Conservation (phyloP, 2,797 vertebrate genomes). For the Typhlichthys subterraneus region DNA sequence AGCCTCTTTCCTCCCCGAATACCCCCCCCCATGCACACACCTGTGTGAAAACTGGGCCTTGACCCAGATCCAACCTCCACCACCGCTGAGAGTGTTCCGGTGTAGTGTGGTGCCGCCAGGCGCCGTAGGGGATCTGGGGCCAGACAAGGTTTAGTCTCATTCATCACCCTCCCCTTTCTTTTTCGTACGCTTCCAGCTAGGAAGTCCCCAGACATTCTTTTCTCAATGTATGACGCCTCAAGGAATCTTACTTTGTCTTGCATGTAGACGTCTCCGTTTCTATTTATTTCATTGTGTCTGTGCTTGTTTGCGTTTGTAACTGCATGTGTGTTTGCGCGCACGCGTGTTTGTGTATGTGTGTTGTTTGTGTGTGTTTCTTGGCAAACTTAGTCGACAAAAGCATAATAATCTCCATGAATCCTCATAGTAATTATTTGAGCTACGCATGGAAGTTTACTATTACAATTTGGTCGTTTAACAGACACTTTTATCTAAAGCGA, state of each 20-base stretch:
- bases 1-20: constrained; percentile 51
- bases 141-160: constrained; percentile 65
- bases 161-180: neutral
- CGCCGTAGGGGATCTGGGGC: constrained; percentile 53
- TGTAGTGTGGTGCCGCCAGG: constrained; percentile 60
- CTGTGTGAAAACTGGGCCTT: constrained; percentile 51
- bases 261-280: constrained; percentile 41
- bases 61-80: constrained; percentile 63
- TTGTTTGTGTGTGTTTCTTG: constrained; percentile 38
- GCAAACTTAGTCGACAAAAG: constrained; percentile 52
- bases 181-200: neutral
- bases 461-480: too few species aligned
- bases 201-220: constrained; percentile 29
- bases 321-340: constrained; percentile 1
- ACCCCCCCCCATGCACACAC: constrained; percentile 54
- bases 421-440: constrained; percentile 47
- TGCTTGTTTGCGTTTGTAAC: constrained; percentile 7
- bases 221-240: constrained; percentile 66
- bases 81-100: constrained; percentile 55
- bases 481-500: too few species aligned
- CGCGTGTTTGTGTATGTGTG: constrained; percentile 34
- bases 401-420: constrained; percentile 64
- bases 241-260: constrained; percentile 61
- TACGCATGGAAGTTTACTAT: constrained; percentile 44
- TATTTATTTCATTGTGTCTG: constrained; percentile 25